Evolutionary conservation across 2,113 vertebrate genomes (phyloP), one percentile per base, ranked within the genome.

Genomic region (Mus musculus): DNA sequence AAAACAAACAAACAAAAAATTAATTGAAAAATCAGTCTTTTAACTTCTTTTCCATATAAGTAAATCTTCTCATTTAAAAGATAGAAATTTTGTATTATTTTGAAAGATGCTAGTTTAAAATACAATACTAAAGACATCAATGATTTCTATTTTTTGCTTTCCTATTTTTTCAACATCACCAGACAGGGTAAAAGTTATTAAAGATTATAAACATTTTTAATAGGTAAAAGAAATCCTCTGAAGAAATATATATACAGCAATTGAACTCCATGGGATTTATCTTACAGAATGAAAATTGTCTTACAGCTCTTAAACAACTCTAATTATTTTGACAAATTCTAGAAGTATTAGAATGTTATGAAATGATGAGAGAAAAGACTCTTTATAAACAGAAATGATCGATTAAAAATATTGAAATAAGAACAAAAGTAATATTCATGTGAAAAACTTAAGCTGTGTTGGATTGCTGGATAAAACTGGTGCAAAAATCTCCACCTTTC

Each of bases 311-410:
- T 95, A 96, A 94, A 63, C 28, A 86, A 77, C 86, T 97, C 65
- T 88, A 96, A 97, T 94, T 96, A 97, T 98, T 97, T 94, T 98
- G 88, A 96, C 75, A 97, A 96, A 95, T 93, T 91, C 88, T 85
- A 1, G 2, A 54, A 85, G 14, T 90, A 73, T 93, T 88, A 92
- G 63, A 72, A 42, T 94, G 59, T 85, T 95, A 96, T 71, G 52
- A 88, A 90, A 96, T 88, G 39, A 65, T 33, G 82, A 9, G 2
- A 1, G 24, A 52, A 81, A 90, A 49, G 91, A 77, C 67, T 89
- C 19, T 69, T 95, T 39, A 89, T 65, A 95, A 96, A 63, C 95
- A 95, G 49, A 96, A 95, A 93, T 96, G 89, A 96, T 56, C 93
- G 90, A 95, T 93, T 97, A 91, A 95, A 96, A 92, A 3, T 14